Evolutionary conservation across 1,140 invertebrate species (phyloP), one percentile per base, ranked within the genome.

Genomic region (Drosophila santomea): DNA sequence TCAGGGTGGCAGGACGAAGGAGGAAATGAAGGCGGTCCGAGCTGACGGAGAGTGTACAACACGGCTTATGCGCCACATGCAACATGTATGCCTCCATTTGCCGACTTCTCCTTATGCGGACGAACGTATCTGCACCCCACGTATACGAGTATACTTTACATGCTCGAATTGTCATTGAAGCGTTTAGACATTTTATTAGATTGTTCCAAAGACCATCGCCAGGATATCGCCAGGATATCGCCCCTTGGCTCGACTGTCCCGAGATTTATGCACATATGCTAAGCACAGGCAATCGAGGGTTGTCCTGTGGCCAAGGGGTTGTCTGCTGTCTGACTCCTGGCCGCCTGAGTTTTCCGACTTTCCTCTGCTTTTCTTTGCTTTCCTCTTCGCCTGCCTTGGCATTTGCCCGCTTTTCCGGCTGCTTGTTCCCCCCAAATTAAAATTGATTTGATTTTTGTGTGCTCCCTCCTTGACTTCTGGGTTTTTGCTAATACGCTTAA

Each of bases 101-200:
- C 41, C 59, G 15, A 20, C 36, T 20, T 47, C 11, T 23, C 15
- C 20, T 15, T 28, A 48, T 43, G 20, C 25, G 25, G 35, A 20
- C 45, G 11, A 28, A 45, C 15, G 17, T 15, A 25, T 20, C 17
- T 20, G 12, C 45, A 25, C 8, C 38, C 48, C 23, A 20, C 63
- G 45, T 48, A 38, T 56, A 17, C 17, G 17, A 17, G 20, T 20
- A 44, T 71, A 60, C 81, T 88, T 88, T 88, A 88, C 84, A 88
- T 88, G 84, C 84, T 88, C 84, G 84, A 84, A 88, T 88, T 88
- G 84, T 88, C 84, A 88, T 88, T 88, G 84, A 88, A 88, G 84
- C 84, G 84, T 89, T 88, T 88, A 88, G 84, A 82, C 84, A 88
- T 88, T 88, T 88, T 88, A 88, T 88, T 88, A 74, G 84, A 88